These are phyloP conservation scores for Acrocyrtus sp. DNA, from an alignment of 2,888 invertebrate genomes.

Conservation along the genomic window DNA sequence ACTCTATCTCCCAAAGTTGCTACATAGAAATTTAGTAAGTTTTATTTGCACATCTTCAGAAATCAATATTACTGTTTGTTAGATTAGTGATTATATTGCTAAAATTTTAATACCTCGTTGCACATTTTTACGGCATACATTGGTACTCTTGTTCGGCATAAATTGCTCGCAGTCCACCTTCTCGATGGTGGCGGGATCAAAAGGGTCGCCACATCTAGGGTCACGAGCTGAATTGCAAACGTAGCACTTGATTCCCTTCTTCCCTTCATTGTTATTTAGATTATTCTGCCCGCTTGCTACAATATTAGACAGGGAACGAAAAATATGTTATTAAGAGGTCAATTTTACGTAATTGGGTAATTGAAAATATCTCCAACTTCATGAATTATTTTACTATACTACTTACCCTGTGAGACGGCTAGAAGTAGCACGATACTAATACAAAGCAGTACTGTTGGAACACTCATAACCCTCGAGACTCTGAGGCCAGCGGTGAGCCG, in stretches of 20 bases:
- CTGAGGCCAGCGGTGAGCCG: constrained; percentile 21
- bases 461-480: constrained; percentile 17
- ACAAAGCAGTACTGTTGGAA: constrained; percentile 30
- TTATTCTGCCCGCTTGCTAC: constrained; percentile 33
- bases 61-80: too few relatives aligned
- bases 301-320: not conserved
- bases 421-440: constrained; percentile 17
- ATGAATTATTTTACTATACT: not conserved
- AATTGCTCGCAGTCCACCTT: constrained; percentile 66
- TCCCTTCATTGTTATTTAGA: constrained; percentile 31
- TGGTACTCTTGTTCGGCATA: constrained; percentile 62
- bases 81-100: too few relatives aligned
- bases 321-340: not conserved
- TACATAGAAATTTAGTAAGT: constrained; percentile 12
- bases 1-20: constrained; percentile 49
- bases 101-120: constrained; percentile 69
- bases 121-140: constrained; percentile 68
- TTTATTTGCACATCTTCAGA: not conserved
- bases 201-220: constrained; percentile 68
- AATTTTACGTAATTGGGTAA: not conserved
- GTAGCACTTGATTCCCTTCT: constrained; percentile 65
- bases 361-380: not conserved
- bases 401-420: constrained; percentile 33
- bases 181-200: constrained; percentile 67
- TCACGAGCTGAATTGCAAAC: constrained; percentile 69